phyloP scores from a whole-genome alignment of 2,888 invertebrate genomes.

The Eucriotettix oculatus region DNA sequence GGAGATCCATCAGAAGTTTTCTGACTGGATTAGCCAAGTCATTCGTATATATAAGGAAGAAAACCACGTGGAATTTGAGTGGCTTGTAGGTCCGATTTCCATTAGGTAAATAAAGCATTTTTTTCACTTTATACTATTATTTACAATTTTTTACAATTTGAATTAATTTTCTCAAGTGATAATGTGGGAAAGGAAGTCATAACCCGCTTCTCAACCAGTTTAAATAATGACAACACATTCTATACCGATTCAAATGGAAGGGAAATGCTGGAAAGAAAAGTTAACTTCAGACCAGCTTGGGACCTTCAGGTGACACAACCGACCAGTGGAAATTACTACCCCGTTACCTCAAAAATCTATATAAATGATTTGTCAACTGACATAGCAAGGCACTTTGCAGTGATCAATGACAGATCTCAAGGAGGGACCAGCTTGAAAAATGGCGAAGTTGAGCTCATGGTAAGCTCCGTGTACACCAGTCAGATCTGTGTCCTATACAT shows the following conservation, averaged over 20 bases:
- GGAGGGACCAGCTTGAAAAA: conserved; percentile 61
- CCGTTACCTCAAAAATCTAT: conserved; percentile 66
- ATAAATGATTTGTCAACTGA: conserved; percentile 35
- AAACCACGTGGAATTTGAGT: conserved; percentile 42
- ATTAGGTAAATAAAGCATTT: conserved; percentile 28
- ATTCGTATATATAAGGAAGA: conserved; percentile 35
- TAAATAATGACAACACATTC: conserved; percentile 38
- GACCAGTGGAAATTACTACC: conserved; percentile 83
- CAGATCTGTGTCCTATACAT: not conserved
- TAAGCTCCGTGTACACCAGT: conserved; percentile 17
- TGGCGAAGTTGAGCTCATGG: conserved; percentile 68
- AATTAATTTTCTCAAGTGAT: not conserved
- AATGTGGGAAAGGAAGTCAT: conserved; percentile 75
- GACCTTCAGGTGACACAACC: conserved; percentile 45
- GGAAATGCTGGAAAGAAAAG: conserved; percentile 57
- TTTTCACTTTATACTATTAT: conserved; percentile 18
- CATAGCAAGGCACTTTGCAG: conserved; percentile 28
- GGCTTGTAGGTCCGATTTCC: conserved; percentile 64
- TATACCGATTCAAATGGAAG: conserved; percentile 91
- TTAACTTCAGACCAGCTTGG: conserved; percentile 60
- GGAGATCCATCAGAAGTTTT: conserved; percentile 49
- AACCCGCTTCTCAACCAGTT: conserved; percentile 42
- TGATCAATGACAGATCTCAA: conserved; percentile 62
- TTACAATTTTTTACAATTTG: not conserved
- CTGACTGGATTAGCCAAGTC: conserved; percentile 41